Evolutionary conservation across 2,113 vertebrate species (phyloP).

Genomic region (Hucho hucho): DNA sequence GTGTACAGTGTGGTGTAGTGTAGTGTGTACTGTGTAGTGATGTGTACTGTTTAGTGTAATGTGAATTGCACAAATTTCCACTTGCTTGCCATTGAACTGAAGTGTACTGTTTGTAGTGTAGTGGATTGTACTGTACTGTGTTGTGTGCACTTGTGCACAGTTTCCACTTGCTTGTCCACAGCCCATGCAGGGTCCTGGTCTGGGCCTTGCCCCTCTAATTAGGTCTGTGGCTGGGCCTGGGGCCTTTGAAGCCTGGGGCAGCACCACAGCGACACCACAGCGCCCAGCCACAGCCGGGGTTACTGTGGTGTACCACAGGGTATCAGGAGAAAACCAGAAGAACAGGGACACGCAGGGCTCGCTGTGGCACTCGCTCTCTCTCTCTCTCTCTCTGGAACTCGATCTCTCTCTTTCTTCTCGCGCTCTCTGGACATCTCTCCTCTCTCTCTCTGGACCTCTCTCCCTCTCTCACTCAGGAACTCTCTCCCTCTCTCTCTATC

Average conservation of each 20-base stretch:
- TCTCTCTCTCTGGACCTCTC: too few relatives aligned
- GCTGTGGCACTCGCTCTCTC: background rate
- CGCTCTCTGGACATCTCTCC: too few relatives aligned
- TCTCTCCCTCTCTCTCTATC: too few relatives aligned
- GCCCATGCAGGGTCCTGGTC: background rate
- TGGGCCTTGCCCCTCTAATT: background rate
- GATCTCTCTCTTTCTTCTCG: background rate
- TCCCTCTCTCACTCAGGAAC: too few relatives aligned
- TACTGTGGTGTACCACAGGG: slow-evolving; percentile 55
- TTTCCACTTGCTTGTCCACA: background rate
- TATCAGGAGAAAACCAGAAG: slow-evolving; percentile 54
- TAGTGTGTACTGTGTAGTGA: too few relatives aligned
- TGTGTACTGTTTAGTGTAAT: too few relatives aligned
- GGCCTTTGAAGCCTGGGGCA: slow-evolving; percentile 56
- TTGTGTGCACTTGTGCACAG: too few relatives aligned
- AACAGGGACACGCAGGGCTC: slow-evolving; percentile 40
- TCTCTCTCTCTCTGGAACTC: background rate
- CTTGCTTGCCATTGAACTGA: too few relatives aligned
- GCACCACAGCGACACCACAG: slow-evolving; percentile 41
- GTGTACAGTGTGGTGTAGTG: too few relatives aligned
- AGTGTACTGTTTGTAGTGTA: too few relatives aligned
- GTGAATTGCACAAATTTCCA: too few relatives aligned
- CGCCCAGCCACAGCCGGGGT: slow-evolving; percentile 49
- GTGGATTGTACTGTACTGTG: too few relatives aligned
- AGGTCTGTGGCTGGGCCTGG: slow-evolving; percentile 46